Conservation (phyloP, 2,888 invertebrate genomes). For the Meiosimyza platycephala region DNA sequence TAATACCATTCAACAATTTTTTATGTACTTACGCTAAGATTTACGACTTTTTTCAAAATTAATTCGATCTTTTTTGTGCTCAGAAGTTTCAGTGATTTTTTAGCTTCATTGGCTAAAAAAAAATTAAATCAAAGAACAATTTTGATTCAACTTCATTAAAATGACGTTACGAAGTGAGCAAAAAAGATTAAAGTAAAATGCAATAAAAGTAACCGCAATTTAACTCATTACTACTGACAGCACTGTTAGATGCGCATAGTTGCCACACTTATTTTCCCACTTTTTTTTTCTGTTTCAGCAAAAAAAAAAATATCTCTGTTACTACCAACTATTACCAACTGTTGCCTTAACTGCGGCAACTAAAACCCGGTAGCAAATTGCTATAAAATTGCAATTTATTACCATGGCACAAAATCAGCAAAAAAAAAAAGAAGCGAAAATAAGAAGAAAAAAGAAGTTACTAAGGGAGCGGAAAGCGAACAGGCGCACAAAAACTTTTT, state of each 20-base stretch:
- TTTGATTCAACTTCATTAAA: too few relatives aligned
- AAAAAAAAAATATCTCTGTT: not conserved
- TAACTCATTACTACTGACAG: slow-evolving; percentile 3
- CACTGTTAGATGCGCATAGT: slow-evolving; percentile 10
- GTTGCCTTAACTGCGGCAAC: not conserved
- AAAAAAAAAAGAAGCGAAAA: too few relatives aligned
- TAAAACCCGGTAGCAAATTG: slow-evolving; percentile 29
- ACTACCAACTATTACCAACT: slow-evolving; percentile 1
- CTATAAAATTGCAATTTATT: slow-evolving; percentile 18
- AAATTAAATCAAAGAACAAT: too few relatives aligned
- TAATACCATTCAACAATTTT: too few relatives aligned
- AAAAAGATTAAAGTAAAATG: too few relatives aligned
- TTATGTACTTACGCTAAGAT: too few relatives aligned
- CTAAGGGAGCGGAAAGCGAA: not conserved
- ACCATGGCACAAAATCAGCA: not conserved
- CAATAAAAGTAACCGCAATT: not conserved
- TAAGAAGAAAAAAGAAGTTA: too few relatives aligned
- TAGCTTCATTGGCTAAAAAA: too few relatives aligned
- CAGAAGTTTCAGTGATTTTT: too few relatives aligned
- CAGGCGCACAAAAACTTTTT: slow-evolving; percentile 12
- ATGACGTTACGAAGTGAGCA: too few relatives aligned
- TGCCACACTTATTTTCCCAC: not conserved
- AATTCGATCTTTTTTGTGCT: too few relatives aligned
- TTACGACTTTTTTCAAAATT: too few relatives aligned
- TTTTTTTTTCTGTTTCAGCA: not conserved